Percentiles rank a stretch among this genome's conserved stretches.
phyloP scores from a whole-genome alignment of 1,140 invertebrate species.

The Nephila pilipes region DNA sequence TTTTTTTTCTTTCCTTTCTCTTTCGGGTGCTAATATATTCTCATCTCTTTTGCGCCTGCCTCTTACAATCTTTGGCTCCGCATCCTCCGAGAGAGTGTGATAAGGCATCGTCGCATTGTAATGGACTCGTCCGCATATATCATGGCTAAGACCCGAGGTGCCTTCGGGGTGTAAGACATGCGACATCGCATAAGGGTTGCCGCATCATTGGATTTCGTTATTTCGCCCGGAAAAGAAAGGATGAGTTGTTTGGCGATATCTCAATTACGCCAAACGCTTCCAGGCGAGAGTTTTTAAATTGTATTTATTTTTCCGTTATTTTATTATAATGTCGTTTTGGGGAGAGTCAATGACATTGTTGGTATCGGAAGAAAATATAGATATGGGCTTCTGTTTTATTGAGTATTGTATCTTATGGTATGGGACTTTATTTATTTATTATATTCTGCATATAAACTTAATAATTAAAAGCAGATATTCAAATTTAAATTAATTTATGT shows the following conservation, averaged over 20 bases:
- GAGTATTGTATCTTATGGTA: too few species aligned
- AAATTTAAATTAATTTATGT: too few species aligned
- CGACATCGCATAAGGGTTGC: not conserved
- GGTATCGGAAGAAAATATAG: too few species aligned
- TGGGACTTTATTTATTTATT: too few species aligned
- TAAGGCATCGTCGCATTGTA: constrained; percentile 36
- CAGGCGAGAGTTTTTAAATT: not conserved
- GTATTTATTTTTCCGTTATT: too few species aligned
- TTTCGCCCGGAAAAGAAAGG: not conserved
- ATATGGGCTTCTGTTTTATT: too few species aligned
- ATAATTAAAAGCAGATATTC: too few species aligned
- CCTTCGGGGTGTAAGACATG: constrained; percentile 29
- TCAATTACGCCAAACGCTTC: not conserved
- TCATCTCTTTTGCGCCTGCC: constrained; percentile 24
- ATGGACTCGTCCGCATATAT: constrained; percentile 57
- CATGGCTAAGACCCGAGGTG: constrained; percentile 34
- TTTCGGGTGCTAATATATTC: constrained; percentile 63
- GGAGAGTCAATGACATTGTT: too few species aligned
- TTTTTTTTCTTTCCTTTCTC: not conserved
- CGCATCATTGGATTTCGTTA: not conserved
- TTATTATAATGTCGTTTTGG: too few species aligned
- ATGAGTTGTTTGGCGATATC: constrained; percentile 7
- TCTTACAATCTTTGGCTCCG: constrained; percentile 11
- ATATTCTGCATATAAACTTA: too few species aligned
- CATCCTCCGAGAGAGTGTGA: constrained; percentile 11